Percentiles rank a stretch among this genome's conserved stretches.
Evolutionary conservation across 2,888 invertebrate species (phyloP).

Genomic region (Andrena hattorfiana): DNA sequence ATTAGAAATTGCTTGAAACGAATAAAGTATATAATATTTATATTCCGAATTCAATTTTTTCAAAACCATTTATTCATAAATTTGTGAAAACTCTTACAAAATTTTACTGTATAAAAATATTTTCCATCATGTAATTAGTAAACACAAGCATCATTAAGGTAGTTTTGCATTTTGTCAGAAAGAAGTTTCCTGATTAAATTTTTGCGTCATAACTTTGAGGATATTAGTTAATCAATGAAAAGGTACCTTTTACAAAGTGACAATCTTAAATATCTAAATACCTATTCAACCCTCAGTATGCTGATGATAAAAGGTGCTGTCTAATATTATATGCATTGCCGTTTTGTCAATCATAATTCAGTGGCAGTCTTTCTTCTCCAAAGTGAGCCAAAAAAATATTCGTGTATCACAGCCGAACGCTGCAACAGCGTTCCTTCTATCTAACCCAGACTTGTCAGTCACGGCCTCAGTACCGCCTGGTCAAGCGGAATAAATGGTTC

Average conservation of each 20-base stretch:
- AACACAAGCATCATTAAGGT: too few species aligned
- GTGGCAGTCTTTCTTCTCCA: background rate
- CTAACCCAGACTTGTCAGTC: constrained; percentile 57
- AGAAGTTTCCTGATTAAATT: background rate
- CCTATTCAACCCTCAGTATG: background rate
- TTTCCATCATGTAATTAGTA: background rate
- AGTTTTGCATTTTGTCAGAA: too few species aligned
- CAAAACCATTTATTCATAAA: too few species aligned
- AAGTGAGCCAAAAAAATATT: constrained; percentile 6
- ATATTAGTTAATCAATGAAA: background rate
- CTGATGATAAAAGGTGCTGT: background rate
- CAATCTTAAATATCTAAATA: background rate
- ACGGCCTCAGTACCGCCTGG: constrained; percentile 59
- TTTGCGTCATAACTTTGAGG: background rate
- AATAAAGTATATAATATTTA: too few species aligned
- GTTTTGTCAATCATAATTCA: background rate
- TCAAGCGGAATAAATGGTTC: constrained; percentile 70
- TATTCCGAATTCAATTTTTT: too few species aligned
- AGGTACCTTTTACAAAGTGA: background rate
- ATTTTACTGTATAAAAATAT: too few species aligned
- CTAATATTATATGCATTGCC: background rate
- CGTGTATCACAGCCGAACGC: constrained; percentile 7
- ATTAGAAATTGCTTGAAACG: too few species aligned
- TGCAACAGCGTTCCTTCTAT: constrained; percentile 42
- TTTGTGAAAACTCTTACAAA: too few species aligned